Evolutionary conservation across 2,888 invertebrate species (phyloP).

Genomic region (Eupeodes latifasciatus): DNA sequence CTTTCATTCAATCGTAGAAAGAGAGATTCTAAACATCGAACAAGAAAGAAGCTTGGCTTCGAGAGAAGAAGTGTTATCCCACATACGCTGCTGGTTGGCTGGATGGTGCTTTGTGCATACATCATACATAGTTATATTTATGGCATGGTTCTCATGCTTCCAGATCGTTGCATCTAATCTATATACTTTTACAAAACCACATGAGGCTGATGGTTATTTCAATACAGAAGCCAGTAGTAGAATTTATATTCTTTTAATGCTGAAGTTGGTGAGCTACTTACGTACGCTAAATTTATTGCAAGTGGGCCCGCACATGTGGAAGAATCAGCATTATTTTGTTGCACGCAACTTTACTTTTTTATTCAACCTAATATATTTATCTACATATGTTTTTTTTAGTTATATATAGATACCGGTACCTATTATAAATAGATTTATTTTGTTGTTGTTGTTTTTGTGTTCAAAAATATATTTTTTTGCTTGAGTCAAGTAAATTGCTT

Average conservation of each 20-base stretch:
- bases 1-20: background rate
- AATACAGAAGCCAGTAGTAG: constrained; percentile 27
- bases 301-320: constrained; percentile 46
- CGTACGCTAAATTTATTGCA: constrained; percentile 54
- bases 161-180: constrained; percentile 55
- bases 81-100: background rate
- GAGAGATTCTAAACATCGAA: background rate
- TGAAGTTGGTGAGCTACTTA: constrained; percentile 39
- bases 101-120: background rate
- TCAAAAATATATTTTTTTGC: constrained; percentile 20
- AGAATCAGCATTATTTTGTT: constrained; percentile 58
- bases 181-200: constrained; percentile 36
- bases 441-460: background rate
- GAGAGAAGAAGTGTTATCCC: constrained; percentile 1
- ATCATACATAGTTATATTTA: background rate
- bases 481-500: constrained; percentile 22
- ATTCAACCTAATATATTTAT: background rate
- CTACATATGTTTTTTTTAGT: too few species aligned
- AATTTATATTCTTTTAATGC: constrained; percentile 41
- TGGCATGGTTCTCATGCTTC: constrained; percentile 67
- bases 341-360: constrained; percentile 52
- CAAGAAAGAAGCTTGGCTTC: background rate
- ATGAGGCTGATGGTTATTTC: constrained; percentile 34
- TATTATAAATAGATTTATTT: background rate
- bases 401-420: background rate